A percentile compares a stretch with the other conserved stretches of the same genome.
Conservation (phyloP, 2,797 vertebrate genomes). For the Pseudochirops cupreus region DNA sequence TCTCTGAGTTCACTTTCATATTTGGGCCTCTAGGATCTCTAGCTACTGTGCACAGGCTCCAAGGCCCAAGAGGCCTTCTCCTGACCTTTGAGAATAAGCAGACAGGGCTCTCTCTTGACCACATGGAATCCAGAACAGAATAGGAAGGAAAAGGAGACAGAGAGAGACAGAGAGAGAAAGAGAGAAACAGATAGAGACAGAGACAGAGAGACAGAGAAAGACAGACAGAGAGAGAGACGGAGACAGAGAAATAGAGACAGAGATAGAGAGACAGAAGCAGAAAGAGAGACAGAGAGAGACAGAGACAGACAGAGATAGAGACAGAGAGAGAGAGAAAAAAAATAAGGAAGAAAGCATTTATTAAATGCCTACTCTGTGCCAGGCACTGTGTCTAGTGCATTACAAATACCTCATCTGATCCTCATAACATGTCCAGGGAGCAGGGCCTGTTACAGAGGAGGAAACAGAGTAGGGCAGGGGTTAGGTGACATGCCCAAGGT, state of each 20-base stretch:
- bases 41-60: background rate
- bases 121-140: background rate
- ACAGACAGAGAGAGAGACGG: too few relatives aligned
- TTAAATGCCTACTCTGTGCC: background rate
- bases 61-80: background rate
- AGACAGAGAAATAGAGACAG: background rate
- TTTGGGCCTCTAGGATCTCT: background rate
- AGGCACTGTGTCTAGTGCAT: background rate
- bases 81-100: background rate
- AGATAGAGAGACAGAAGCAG: too few relatives aligned
- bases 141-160: background rate
- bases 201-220: fast-evolving
- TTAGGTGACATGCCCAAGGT: background rate
- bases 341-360: background rate
- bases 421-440: background rate
- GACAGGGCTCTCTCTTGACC: background rate
- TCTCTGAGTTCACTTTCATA: background rate
- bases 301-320: too few relatives aligned
- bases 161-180: too few relatives aligned
- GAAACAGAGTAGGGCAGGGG: background rate
- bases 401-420: background rate
- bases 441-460: background rate
- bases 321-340: too few relatives aligned
- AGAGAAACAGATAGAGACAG: fast-evolving
- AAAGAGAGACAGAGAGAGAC: too few relatives aligned